Evolutionary conservation across 1,140 invertebrate genomes (phyloP), one percentile per base, ranked within the genome.

Genomic region (Galendromus occidentalis): DNA sequence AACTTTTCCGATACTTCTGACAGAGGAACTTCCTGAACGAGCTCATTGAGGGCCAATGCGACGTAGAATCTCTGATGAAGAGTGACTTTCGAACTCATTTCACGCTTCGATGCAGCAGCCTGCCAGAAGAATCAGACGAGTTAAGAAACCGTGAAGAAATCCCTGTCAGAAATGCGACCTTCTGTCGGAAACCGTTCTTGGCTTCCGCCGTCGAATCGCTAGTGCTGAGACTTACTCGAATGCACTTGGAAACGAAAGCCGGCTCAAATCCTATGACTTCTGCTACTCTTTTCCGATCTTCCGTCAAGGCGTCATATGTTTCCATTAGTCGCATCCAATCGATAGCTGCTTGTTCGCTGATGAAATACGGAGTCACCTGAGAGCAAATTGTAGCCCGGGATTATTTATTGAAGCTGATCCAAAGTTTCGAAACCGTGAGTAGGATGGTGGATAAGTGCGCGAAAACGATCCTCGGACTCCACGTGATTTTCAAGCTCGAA

Each of bases 1-100:
- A 85, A 98, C 73, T 91, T 95, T 29, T 74, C 73, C 45, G 86
- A 84, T 0, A 97, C 91, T 25, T 79, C 75, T 47, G 79, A 79
- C 22, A 98, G 75, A 14, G 90, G 83, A 7, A 86, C 79, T 80
- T 98, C 95, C 73, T 88, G 87, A 0, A 98, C 86, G 64, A 98
- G 79, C 74, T 97, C 93, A 76, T 91, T 84, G 64, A 98, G 78
- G 1, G 90, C 88, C 63, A 98, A 74, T 9, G 91, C 84, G 44
- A 89, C 89, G 73, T 89, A 97, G 79, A 98, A 98, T 73, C 93
- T 81, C 65, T 76, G 74, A 71, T 81, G 79, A 64, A 79, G 72
- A 6, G 72, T 73, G 44, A 79, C 65, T 33, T 71, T 70, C 39
- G 71, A 73, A 41, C 75, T 76, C 71, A 84, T 59, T 29, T 59